Base-by-base conservation (phyloP, 1,140 invertebrate genomes). In the Lepidurus packardi region DNA sequence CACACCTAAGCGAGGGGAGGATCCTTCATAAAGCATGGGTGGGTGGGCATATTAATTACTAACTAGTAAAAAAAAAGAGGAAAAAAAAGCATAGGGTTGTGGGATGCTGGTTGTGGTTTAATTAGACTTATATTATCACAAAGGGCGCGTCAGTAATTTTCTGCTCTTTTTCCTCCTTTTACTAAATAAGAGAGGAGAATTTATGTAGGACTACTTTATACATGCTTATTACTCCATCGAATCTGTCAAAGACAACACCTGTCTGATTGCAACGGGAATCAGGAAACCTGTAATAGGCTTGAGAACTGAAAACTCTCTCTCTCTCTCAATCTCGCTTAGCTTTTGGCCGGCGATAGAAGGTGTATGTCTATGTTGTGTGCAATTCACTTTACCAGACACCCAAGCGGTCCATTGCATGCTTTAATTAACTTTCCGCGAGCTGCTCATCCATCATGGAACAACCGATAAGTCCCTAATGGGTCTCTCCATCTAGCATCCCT, bases 31-130 rank as follows among this genome's bases (percentile, higher is more conserved):
- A 13, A n/a, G 53, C 53, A 65, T 21, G 21, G 4, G 53, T 65
- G 53, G 53, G 53, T 65, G 53, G 53, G 53, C 53, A 65, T 65
- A 65, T 65, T 65, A 65, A 65, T 65, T 65, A 65, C 8, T 21
- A 7, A 21, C 7, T 65, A 21, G 2, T 34, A 34, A 34, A 3
- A 65, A 65, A 65, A 16, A n/a, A n/a, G 4, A 65, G 21, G 21
- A 65, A 7, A 65, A 7, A 65, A n/a, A 13, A n/a, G n/a, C n/a
- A n/a, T 13, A 65, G 53, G 16, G 53, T 65, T 34, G 3, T 2
- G 53, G 8, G 16, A 65, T 13, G 53, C 21, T 21, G 53, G 53
- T 13, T 65, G 21, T 6, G 21, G 53, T 65, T 65, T 65, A 65
- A 65, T 65, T 21, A 65, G 53, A 65, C 53, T n/a, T 65, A 13